phyloP scores from a whole-genome alignment of 2,888 invertebrate species.

The Thymelicus acteon region DNA sequence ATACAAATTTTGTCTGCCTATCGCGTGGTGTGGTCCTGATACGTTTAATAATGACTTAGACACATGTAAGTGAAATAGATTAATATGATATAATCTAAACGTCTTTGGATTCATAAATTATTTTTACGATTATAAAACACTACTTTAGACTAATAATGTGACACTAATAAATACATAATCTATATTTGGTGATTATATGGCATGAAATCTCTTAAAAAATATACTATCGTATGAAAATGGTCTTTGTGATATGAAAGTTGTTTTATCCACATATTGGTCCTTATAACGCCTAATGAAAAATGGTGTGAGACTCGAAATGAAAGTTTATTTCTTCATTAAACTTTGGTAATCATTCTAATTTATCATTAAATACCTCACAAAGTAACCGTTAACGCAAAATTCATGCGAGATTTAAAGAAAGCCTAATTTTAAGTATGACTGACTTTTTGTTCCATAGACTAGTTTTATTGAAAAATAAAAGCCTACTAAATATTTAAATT shows the following conservation, averaged over 20 bases:
- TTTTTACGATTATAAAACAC: slow-evolving; percentile 36
- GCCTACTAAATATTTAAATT: too few relatives aligned
- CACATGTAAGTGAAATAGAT: slow-evolving; percentile 25
- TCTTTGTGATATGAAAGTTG: slow-evolving; percentile 32
- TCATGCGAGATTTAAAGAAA: background rate
- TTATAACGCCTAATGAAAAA: slow-evolving; percentile 34
- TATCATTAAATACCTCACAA: background rate
- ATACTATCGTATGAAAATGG: slow-evolving; percentile 37
- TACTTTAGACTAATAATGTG: slow-evolving; percentile 36
- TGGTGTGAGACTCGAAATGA: slow-evolving; percentile 9
- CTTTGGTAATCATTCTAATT: background rate
- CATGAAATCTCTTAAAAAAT: slow-evolving; percentile 37
- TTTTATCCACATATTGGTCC: slow-evolving; percentile 39
- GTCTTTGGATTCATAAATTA: slow-evolving; percentile 21
- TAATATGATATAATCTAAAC: slow-evolving; percentile 17
- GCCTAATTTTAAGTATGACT: background rate
- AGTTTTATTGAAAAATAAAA: background rate
- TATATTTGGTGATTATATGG: slow-evolving; percentile 31
- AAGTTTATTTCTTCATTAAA: background rate
- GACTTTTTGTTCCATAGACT: background rate
- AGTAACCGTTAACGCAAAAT: background rate
- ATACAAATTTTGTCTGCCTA: slow-evolving; percentile 1
- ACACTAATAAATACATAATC: slow-evolving; percentile 30
- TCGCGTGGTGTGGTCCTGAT: background rate
- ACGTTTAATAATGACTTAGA: background rate